Conservation (phyloP, 2,888 invertebrate species). For the Gibbula magus region DNA sequence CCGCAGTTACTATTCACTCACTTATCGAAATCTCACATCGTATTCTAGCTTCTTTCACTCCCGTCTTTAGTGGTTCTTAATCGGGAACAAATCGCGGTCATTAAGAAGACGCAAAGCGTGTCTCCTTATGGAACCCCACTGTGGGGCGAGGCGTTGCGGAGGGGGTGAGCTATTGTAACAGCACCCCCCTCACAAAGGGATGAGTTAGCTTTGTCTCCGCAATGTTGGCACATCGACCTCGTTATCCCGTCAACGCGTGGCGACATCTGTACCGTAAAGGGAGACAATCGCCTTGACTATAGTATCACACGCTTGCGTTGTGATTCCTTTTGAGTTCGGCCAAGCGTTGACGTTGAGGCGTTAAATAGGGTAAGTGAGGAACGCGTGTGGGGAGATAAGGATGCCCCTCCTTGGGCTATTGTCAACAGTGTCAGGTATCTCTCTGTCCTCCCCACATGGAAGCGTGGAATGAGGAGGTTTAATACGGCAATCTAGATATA, state of each 20-base stretch:
- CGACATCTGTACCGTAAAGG: constrained; percentile 13
- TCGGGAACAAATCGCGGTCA: constrained; percentile 12
- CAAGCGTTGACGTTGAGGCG: constrained; percentile 7
- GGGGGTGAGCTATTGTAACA: background rate
- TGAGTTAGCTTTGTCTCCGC: constrained; percentile 15
- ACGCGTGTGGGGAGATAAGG: background rate
- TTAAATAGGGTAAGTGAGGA: constrained; percentile 3
- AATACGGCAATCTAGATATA: too few relatives aligned
- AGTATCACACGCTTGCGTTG: constrained; percentile 6
- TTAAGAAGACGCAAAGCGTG: constrained; percentile 14
- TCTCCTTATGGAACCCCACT: background rate
- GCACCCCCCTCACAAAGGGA: background rate
- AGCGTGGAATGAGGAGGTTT: too few relatives aligned
- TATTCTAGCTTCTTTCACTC: background rate
- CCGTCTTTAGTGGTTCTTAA: background rate
- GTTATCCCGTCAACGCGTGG: constrained; percentile 21
- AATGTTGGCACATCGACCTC: background rate
- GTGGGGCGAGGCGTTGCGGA: background rate
- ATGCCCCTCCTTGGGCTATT: background rate
- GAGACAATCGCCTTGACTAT: background rate
- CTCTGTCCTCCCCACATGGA: too few relatives aligned
- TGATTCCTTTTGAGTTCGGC: background rate
- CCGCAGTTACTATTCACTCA: background rate
- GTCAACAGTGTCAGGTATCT: background rate
- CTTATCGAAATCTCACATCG: constrained; percentile 8